These are phyloP conservation scores for Drosophila paulistorum DNA, from an alignment of 1,140 invertebrate genomes.

Conservation along the genomic window DNA sequence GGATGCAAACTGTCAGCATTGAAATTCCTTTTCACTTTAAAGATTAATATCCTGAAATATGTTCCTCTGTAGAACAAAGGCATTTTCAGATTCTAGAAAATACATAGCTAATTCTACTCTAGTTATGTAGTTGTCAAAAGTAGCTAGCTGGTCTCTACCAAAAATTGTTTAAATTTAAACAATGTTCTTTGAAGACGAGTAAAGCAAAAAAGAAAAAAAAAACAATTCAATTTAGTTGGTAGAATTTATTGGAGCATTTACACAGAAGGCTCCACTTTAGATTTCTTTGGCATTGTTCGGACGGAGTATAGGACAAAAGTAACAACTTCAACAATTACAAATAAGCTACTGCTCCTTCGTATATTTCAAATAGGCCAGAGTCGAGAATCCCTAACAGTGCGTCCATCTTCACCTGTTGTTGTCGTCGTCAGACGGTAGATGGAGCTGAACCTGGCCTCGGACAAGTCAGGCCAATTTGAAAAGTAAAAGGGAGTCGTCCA, in stretches of 20 bases:
- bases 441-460: neutral
- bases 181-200: neutral
- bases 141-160: neutral
- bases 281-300: constrained; percentile 31
- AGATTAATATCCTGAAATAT: neutral
- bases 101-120: neutral
- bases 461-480: constrained; percentile 64
- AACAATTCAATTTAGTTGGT: constrained; percentile 1
- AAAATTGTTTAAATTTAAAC: neutral
- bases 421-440: constrained; percentile 6
- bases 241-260: constrained; percentile 21
- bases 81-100: neutral
- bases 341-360: constrained; percentile 45
- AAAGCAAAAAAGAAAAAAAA: neutral
- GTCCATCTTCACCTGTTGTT: constrained; percentile 55
- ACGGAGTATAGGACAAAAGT: constrained; percentile 22
- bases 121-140: neutral
- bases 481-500: constrained; percentile 47
- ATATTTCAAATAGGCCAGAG: constrained; percentile 62
- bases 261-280: constrained; percentile 14
- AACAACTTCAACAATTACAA: constrained; percentile 47
- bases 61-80: neutral
- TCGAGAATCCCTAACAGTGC: constrained; percentile 33
- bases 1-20: neutral
- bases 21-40: neutral